Evolutionary conservation across 2,113 vertebrate genomes (phyloP).

Genomic region (Scortum barcoo): DNA sequence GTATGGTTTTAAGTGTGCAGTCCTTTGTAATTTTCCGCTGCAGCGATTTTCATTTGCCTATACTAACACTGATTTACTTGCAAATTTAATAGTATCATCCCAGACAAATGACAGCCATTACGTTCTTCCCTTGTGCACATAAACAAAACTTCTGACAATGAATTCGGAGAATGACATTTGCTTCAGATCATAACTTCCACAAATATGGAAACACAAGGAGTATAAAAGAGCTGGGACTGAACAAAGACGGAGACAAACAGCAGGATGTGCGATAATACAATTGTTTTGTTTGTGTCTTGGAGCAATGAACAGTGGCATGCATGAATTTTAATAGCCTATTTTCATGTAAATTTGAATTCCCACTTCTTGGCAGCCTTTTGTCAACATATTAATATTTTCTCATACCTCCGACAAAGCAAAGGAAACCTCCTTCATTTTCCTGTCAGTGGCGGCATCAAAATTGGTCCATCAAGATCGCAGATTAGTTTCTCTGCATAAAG

Average conservation of each 20-base stretch:
- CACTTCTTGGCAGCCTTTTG: slow-evolving; percentile 66
- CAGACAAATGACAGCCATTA: slow-evolving; percentile 28
- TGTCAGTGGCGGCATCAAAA: slow-evolving; percentile 48
- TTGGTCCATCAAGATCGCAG: slow-evolving; percentile 39
- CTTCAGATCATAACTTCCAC: slow-evolving; percentile 61
- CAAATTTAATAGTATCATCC: slow-evolving; percentile 25
- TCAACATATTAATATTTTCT: slow-evolving; percentile 71
- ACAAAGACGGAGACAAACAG: slow-evolving; percentile 65
- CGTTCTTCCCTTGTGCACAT: slow-evolving; percentile 28
- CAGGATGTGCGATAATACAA: slow-evolving; percentile 61
- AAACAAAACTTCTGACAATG: slow-evolving; percentile 53
- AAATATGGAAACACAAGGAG: slow-evolving; percentile 60
- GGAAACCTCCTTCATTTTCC: slow-evolving; percentile 53
- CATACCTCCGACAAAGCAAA: slow-evolving; percentile 46
- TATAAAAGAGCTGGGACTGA: slow-evolving; percentile 47
- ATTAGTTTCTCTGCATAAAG: slow-evolving; percentile 27
- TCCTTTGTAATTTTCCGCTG: slow-evolving; percentile 29
- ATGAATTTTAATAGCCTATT: slow-evolving; percentile 78
- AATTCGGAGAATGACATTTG: slow-evolving; percentile 43
- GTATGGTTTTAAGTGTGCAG: slow-evolving; percentile 20
- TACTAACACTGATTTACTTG: slow-evolving; percentile 11
- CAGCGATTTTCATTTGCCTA: slow-evolving; percentile 28
- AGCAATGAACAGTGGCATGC: slow-evolving; percentile 58
- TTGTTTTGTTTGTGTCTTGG: slow-evolving; percentile 75
- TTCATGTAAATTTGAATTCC: slow-evolving; percentile 77